Evolutionary conservation across 2,797 vertebrate species (phyloP), one percentile per base, ranked within the genome.

Genomic region (Pseudochaenichthys georgianus): DNA sequence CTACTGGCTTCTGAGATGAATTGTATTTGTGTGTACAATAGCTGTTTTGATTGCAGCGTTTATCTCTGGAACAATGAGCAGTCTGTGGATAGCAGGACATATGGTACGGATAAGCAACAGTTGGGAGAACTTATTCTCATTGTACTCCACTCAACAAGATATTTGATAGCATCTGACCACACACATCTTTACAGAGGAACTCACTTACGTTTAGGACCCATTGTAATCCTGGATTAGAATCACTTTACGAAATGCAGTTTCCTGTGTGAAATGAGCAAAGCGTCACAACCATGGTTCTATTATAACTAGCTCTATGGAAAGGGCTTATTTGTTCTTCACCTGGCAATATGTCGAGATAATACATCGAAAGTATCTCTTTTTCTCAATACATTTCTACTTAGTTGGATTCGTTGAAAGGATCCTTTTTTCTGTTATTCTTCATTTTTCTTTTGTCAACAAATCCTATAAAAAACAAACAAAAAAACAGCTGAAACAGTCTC

Each of bases 61-160:
- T 75, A 60, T 87, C 73, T 74, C 54, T 1, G 16, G 17, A 85
- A 93, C 91, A 93, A 90, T 83, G 82, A 72, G 4, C 45, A 1
- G 79, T 63, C 79, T 93, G 90, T 93, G 81, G 74, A 88, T 43
- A 11, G 57, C 51, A 21, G 74, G 63, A 83, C 87, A 84, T 88
- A 81, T 81, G 88, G 83, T 74, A 66, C 53, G 46, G 82, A 88
- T 92, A 86, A 82, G 83, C 76, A 81, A 41, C 73, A 77, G 70
- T 83, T 28, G n/a, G 70, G 64, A 70, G 68, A 69, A 63, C 73
- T 73, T 78, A 53, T 81, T 84, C 61, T 55, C 60, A 75, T 74
- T 85, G 78, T 77, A 19, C 62, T 64, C 0, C 64, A 48, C 55
- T 76, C 28, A 65, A 73, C 70, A 63, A 34, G 70, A 52, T 46